These are phyloP conservation scores for Dasysyrphus albostriatus DNA, from an alignment of 2,888 invertebrate genomes.

Conservation along the genomic window DNA sequence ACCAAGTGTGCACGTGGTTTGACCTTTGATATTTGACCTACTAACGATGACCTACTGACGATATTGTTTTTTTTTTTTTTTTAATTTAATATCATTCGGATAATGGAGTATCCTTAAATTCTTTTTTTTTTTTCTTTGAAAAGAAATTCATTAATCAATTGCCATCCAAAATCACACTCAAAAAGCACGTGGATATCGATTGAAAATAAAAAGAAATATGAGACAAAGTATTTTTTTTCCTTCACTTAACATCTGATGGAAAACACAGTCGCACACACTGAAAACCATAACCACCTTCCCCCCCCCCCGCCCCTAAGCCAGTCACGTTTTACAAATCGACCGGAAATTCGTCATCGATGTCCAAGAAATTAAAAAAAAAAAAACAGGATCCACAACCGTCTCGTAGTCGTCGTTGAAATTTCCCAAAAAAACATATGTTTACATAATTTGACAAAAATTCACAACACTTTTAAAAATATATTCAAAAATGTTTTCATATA, in stretches of 20 bases:
- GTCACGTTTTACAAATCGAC: conserved; percentile 61
- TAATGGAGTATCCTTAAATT: not conserved
- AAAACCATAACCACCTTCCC: not conserved
- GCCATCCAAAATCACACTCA: not conserved
- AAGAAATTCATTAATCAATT: conserved; percentile 16
- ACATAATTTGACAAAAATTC: conserved; percentile 46
- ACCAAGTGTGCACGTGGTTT: conserved; percentile 23
- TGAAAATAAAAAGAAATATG: not conserved
- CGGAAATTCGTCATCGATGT: conserved; percentile 45
- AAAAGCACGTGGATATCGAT: conserved; percentile 39
- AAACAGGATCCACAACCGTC: not conserved
- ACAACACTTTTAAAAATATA: conserved; percentile 23
- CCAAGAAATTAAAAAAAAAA: conserved; percentile 8
- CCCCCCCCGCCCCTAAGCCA: conserved; percentile 8
- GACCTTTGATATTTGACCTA: conserved; percentile 35
- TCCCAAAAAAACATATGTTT: conserved; percentile 66
- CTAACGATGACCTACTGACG: conserved; percentile 30
- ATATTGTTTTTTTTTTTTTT: not conserved
- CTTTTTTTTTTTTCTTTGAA: not conserved
- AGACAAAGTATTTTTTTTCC: conserved; percentile 5
- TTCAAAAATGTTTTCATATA: not conserved
- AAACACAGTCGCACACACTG: conserved; percentile 17
- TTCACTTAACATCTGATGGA: conserved; percentile 39
- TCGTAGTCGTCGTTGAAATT: conserved; percentile 12
- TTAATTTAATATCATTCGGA: not conserved